Evolutionary conservation across 2,888 invertebrate species (phyloP).

Genomic region (Anagyrus pseudococci): DNA sequence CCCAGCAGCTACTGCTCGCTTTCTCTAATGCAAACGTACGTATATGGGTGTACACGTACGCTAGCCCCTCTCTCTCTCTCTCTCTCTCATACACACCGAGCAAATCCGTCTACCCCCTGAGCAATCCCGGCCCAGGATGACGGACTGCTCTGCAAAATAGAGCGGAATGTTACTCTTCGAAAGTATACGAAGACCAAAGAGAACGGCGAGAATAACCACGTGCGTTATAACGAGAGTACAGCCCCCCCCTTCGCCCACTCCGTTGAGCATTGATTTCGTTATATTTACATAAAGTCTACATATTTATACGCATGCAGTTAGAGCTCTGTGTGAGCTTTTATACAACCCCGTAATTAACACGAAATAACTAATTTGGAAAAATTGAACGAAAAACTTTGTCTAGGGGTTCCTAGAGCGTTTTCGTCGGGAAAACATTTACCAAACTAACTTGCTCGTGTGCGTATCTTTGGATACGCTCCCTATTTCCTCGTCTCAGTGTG

Average conservation of each 20-base stretch:
- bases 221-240: too few species aligned
- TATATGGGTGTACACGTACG: slow-evolving; percentile 5
- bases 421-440: slow-evolving; percentile 12
- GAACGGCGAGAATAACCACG: too few species aligned
- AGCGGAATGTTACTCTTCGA: slow-evolving; percentile 53
- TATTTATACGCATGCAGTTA: too few species aligned
- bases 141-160: slow-evolving; percentile 57
- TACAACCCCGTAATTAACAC: too few species aligned
- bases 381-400: neutral
- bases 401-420: neutral
- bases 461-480: neutral
- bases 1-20: slow-evolving; percentile 20
- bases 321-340: slow-evolving; percentile 4
- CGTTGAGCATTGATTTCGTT: too few species aligned
- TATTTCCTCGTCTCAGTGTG: neutral
- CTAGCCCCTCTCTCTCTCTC: too few species aligned
- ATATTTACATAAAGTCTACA: too few species aligned
- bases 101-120: neutral
- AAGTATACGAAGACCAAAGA: too few species aligned
- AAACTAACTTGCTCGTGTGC: neutral
- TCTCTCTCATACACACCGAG: neutral
- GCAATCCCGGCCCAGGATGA: slow-evolving; percentile 47
- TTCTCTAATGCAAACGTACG: slow-evolving; percentile 7
- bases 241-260: too few species aligned
- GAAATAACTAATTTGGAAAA: neutral